Conservation (phyloP, 2,888 invertebrate genomes). For the Stramonita haemastoma region DNA sequence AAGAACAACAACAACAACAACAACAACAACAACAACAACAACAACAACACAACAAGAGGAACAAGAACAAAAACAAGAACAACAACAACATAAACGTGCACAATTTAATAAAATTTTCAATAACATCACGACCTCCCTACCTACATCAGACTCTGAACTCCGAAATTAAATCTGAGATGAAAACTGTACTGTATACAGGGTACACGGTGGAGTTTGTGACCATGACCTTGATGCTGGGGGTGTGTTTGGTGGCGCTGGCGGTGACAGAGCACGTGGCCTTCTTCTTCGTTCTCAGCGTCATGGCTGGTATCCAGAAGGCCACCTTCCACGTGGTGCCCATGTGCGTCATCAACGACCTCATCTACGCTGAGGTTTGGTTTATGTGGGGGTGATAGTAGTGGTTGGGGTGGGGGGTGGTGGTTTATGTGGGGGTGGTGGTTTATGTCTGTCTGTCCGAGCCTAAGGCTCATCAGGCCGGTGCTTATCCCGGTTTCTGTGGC, state of each 20-base stretch:
- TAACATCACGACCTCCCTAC: too few species aligned
- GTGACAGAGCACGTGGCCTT: neutral
- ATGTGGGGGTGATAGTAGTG: neutral
- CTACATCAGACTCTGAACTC: neutral
- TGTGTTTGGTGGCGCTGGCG: neutral
- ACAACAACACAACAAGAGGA: neutral
- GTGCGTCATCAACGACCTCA: neutral
- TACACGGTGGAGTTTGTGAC: neutral
- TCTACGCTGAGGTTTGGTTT: neutral
- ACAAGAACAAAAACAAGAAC: too few species aligned
- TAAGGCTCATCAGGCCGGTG: too few species aligned
- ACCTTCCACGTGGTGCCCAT: neutral
- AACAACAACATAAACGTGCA: neutral
- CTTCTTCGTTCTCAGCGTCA: neutral
- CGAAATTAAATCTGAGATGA: neutral
- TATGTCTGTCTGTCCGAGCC: too few species aligned
- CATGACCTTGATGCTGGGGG: neutral
- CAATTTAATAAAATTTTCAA: too few species aligned
- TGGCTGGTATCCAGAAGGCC: conserved; percentile 10
- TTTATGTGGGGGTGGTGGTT: too few species aligned
- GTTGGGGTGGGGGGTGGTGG: too few species aligned
- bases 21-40: neutral
- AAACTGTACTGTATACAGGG: neutral
- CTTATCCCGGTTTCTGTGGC: too few species aligned
- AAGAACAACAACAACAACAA: neutral